These are phyloP conservation scores for Caenorhabditis japonica DNA, from an alignment of 2,888 invertebrate species.

Conservation along the genomic window DNA sequence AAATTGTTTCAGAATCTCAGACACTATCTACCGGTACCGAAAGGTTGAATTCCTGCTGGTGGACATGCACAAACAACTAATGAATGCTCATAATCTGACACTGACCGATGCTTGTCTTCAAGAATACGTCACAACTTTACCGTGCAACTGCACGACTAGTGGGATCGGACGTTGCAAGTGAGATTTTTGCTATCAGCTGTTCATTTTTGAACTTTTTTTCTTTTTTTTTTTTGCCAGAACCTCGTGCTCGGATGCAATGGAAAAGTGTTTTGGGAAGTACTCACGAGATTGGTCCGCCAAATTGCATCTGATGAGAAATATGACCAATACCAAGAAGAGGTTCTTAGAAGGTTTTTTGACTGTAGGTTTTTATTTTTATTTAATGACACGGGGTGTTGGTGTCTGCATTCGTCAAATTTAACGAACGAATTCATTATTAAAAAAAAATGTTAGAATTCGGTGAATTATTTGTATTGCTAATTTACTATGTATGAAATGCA, in stretches of 20 bases:
- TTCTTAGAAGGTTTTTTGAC: slow-evolving; percentile 26
- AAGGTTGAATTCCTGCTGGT: slow-evolving; percentile 25
- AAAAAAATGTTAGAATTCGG: too few species aligned
- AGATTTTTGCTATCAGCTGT: neutral
- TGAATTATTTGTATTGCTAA: too few species aligned
- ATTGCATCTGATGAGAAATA: slow-evolving; percentile 36
- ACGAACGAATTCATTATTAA: too few species aligned
- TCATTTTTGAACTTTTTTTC: neutral
- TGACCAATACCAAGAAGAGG: slow-evolving; percentile 29
- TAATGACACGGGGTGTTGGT: neutral
- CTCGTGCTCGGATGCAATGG: slow-evolving; percentile 19
- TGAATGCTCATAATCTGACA: slow-evolving; percentile 29
- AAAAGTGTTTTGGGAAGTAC: slow-evolving; percentile 43
- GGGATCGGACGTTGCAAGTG: slow-evolving; percentile 35
- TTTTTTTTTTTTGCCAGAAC: slow-evolving; percentile 12
- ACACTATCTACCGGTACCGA: slow-evolving; percentile 41
- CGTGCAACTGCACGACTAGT: slow-evolving; percentile 36
- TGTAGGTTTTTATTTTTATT: slow-evolving; percentile 10
- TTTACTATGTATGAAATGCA: too few species aligned
- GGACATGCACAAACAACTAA: slow-evolving; percentile 42
- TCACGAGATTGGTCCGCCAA: slow-evolving; percentile 45
- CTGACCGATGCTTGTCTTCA: slow-evolving; percentile 24
- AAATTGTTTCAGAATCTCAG: slow-evolving; percentile 27
- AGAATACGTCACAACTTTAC: slow-evolving; percentile 16
- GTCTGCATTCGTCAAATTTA: too few species aligned